Evolutionary conservation across 2,113 vertebrate species (phyloP).

Genomic region (Pampusana beccarii): DNA sequence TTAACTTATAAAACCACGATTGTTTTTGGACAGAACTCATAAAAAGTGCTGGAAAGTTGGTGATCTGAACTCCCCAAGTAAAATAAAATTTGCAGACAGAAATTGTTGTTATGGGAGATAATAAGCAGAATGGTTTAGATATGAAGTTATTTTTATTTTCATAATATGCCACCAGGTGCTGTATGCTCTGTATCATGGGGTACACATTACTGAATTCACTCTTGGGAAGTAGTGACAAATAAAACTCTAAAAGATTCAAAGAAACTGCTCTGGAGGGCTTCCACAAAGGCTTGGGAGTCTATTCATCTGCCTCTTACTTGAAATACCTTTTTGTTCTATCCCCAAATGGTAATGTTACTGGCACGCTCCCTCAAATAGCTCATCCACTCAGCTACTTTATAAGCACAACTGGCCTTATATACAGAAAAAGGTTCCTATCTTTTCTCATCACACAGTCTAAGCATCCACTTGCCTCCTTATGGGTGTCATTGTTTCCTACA

Average conservation of each 20-base stretch:
- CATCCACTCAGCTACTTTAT: background rate
- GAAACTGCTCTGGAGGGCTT: background rate
- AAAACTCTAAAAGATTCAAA: background rate
- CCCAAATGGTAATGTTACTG: background rate
- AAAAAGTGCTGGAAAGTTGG: conserved; percentile 52
- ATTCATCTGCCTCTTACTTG: background rate
- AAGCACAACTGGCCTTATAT: background rate
- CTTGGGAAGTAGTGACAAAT: background rate
- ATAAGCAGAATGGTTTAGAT: background rate
- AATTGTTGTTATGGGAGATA: conserved; percentile 30
- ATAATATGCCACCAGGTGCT: background rate
- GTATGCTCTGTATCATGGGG: background rate
- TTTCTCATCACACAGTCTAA: background rate
- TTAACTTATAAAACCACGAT: conserved; percentile 64
- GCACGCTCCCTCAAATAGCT: background rate
- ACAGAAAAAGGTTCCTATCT: background rate
- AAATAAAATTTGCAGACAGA: conserved; percentile 34
- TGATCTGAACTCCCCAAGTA: conserved; percentile 47
- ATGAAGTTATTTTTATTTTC: conserved; percentile 26
- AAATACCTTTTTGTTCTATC: background rate
- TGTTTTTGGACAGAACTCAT: conserved; percentile 51
- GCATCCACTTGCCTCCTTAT: background rate
- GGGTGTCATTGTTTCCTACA: background rate
- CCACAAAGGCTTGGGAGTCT: background rate
- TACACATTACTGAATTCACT: background rate